Conservation (phyloP, 2,113 vertebrate species). For the Columba janthina region DNA sequence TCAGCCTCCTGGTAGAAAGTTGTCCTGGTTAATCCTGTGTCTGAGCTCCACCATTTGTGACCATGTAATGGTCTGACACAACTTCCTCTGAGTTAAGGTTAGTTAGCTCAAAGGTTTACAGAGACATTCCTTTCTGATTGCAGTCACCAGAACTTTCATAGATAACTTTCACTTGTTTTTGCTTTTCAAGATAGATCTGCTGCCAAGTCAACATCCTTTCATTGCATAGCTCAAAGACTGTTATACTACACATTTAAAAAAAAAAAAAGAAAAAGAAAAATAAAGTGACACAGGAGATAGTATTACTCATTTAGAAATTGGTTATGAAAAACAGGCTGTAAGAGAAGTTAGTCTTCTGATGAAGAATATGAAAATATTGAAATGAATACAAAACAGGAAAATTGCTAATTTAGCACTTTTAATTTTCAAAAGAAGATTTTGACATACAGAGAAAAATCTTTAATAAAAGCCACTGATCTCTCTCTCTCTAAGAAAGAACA, state of each 20-base stretch:
- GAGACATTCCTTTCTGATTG: background rate
- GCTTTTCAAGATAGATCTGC: background rate
- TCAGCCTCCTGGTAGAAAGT: background rate
- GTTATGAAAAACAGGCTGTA: background rate
- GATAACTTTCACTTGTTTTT: background rate
- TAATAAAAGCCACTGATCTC: conserved; percentile 6
- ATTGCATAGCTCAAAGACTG: background rate
- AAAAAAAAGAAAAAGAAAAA: background rate
- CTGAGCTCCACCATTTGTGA: background rate
- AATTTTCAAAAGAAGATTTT: conserved; percentile 19
- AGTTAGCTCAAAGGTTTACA: background rate
- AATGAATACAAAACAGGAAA: background rate
- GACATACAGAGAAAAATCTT: background rate
- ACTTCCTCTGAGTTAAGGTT: background rate
- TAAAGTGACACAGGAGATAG: background rate
- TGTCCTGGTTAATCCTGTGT: background rate
- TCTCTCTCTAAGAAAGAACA: background rate
- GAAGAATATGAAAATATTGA: background rate
- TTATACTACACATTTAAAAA: background rate
- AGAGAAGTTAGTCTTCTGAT: background rate
- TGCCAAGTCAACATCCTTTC: background rate
- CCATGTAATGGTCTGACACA: fast-evolving
- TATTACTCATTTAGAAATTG: background rate
- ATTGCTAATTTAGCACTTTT: background rate
- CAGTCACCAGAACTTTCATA: background rate